Conservation (phyloP, 2,113 vertebrate species). For the Mus spicilegus region DNA sequence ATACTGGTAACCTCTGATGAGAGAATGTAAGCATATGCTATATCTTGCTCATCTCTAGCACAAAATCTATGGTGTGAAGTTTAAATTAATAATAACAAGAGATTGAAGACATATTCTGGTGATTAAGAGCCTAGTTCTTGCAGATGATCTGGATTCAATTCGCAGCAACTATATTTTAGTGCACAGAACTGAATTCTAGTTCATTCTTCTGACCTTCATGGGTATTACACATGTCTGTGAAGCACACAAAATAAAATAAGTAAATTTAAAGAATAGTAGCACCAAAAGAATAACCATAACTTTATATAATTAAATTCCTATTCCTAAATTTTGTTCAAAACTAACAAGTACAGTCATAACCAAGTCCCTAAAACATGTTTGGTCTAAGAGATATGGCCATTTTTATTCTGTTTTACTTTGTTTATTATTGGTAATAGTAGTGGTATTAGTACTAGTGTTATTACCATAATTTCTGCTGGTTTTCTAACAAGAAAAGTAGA, state of each 20-base stretch:
- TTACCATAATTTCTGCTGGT: neutral
- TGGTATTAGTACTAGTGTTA: neutral
- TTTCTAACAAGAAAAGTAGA: neutral
- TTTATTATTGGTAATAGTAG: neutral
- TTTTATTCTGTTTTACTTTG: neutral
- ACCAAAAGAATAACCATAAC: neutral
- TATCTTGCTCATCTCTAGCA: neutral
- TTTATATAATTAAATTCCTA: neutral
- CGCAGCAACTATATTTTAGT: neutral
- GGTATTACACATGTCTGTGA: neutral
- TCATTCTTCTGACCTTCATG: neutral
- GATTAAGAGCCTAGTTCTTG: neutral
- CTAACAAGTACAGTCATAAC: neutral
- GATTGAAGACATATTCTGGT: no score
- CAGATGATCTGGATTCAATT: neutral
- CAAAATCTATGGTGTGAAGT: neutral
- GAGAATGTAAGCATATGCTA: fast-evolving
- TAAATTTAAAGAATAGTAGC: neutral
- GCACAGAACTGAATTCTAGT: neutral
- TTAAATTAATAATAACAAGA: neutral
- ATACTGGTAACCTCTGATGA: neutral
- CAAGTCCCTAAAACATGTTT: neutral
- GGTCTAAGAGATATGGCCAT: neutral
- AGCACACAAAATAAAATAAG: neutral
- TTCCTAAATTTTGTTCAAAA: neutral